Conservation (phyloP, 2,888 invertebrate species). For the Hymenopus coronatus region DNA sequence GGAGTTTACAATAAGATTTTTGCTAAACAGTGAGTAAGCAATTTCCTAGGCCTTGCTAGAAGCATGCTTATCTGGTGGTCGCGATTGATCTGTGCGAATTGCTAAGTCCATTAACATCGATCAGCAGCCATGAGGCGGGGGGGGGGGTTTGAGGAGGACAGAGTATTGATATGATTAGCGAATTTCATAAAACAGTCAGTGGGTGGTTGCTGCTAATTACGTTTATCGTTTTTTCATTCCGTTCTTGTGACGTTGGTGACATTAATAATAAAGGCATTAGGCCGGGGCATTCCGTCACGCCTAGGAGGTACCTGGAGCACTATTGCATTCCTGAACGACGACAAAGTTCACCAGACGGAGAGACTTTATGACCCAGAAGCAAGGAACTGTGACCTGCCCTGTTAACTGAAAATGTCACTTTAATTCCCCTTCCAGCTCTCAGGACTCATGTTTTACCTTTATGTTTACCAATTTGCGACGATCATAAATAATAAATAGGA, state of each 20-base stretch:
- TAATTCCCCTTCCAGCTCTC: neutral
- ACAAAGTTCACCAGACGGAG: neutral
- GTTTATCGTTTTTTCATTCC: neutral
- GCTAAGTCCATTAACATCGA: neutral
- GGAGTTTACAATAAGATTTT: no score
- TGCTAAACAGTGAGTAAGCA: no score
- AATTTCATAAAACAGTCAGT: neutral
- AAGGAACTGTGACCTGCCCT: neutral
- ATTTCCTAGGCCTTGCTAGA: no score
- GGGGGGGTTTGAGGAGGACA: no score
- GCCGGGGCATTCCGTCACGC: neutral
- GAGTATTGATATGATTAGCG: neutral
- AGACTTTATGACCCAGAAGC: neutral
- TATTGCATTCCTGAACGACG: neutral
- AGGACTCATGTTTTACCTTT: neutral
- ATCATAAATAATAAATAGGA: no score
- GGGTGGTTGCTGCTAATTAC: neutral
- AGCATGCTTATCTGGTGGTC: no score
- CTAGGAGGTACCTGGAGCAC: neutral
- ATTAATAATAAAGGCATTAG: neutral
- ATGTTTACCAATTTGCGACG: no score
- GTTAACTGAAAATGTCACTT: neutral
- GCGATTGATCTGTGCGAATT: neutral
- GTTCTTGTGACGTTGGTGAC: neutral
- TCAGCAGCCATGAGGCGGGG: neutral